Conservation (phyloP, 2,113 vertebrate species). For the Phalacrocorax aristotelis region DNA sequence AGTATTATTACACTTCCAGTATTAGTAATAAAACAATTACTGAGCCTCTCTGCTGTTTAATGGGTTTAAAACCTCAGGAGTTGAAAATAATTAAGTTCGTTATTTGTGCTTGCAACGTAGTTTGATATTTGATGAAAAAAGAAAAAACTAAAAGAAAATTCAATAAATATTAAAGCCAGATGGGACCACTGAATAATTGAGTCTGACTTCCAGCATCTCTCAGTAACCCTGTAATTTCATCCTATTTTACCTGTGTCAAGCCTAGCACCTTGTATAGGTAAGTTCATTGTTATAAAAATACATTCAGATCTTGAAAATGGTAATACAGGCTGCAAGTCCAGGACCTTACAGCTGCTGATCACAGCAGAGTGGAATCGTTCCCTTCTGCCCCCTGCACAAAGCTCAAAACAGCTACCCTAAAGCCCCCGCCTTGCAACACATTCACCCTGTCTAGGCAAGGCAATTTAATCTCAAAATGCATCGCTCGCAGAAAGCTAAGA, state of each 20-base stretch:
- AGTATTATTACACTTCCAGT: slow-evolving; percentile 1
- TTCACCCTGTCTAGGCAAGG: neutral
- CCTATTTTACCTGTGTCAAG: neutral
- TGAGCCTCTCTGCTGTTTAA: slow-evolving; percentile 15
- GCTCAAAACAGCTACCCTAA: neutral
- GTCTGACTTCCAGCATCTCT: neutral
- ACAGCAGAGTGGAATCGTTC: neutral
- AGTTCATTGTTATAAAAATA: neutral
- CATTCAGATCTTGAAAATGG: neutral
- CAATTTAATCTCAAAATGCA: neutral
- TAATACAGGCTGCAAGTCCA: neutral
- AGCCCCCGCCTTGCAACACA: neutral
- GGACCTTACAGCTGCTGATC: neutral
- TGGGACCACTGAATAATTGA: neutral
- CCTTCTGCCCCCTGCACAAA: neutral
- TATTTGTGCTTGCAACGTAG: neutral
- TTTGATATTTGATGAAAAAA: neutral
- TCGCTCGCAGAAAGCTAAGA: neutral
- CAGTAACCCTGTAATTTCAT: neutral
- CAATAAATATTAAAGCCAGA: neutral
- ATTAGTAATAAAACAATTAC: slow-evolving; percentile 46
- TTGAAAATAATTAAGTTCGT: slow-evolving; percentile 41
- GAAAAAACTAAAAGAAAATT: neutral
- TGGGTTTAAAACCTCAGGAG: slow-evolving; percentile 41
- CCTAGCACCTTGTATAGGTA: neutral